phyloP scores from a whole-genome alignment of 1,140 invertebrate species.

The Adelges cooleyi region DNA sequence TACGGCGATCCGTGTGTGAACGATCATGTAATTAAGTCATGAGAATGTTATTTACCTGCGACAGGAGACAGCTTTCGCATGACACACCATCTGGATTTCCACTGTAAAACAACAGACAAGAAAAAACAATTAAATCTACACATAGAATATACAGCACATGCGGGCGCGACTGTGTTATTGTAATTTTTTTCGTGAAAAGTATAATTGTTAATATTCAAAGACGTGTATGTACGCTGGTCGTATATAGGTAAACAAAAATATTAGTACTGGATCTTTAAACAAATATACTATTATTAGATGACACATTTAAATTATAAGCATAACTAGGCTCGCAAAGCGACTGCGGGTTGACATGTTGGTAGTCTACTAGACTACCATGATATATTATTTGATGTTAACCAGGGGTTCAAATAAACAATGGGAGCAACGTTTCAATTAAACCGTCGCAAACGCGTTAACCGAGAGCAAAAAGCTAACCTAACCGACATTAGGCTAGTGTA shows the following conservation, averaged over 20 bases:
- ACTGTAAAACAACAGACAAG: constrained; percentile 42
- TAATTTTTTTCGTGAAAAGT: not conserved
- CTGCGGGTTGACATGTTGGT: too few relatives aligned
- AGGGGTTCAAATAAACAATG: too few relatives aligned
- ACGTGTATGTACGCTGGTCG: too few relatives aligned
- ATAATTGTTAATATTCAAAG: not conserved
- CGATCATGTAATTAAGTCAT: not conserved
- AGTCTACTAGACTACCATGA: too few relatives aligned
- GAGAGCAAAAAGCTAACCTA: too few relatives aligned
- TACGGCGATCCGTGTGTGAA: not conserved
- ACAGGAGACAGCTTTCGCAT: constrained; percentile 70
- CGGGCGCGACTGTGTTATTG: not conserved
- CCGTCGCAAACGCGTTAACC: too few relatives aligned
- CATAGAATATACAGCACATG: not conserved
- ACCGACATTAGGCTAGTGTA: too few relatives aligned
- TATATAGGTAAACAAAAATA: too few relatives aligned
- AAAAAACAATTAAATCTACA: not conserved
- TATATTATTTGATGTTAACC: too few relatives aligned
- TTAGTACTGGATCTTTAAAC: too few relatives aligned
- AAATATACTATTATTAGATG: constrained; percentile 4
- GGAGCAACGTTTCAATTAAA: too few relatives aligned
- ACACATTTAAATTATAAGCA: not conserved
- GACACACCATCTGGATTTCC: constrained; percentile 71
- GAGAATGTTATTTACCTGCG: constrained; percentile 52
- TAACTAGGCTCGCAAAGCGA: too few relatives aligned